Evolutionary conservation across 2,888 invertebrate genomes (phyloP).

Genomic region (Andrena chrysosceles): DNA sequence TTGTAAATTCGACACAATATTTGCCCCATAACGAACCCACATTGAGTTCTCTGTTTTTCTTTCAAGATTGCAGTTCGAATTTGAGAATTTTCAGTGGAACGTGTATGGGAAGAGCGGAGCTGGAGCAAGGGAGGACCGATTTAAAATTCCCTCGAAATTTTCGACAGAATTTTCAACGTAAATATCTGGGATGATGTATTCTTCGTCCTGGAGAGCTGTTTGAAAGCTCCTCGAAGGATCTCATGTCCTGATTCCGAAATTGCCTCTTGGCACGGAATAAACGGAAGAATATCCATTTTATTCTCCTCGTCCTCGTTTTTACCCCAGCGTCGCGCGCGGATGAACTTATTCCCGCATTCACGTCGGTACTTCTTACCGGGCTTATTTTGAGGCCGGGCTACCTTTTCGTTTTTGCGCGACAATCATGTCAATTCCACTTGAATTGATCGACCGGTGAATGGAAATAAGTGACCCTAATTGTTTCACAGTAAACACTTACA

Average conservation of each 20-base stretch:
- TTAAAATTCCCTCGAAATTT: constrained; percentile 13
- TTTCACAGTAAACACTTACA: not conserved
- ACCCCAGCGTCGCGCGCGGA: not conserved
- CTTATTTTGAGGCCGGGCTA: constrained; percentile 11
- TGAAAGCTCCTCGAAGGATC: constrained; percentile 38
- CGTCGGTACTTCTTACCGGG: constrained; percentile 3
- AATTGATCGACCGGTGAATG: not conserved
- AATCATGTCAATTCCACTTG: not conserved
- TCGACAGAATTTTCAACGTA: constrained; percentile 27
- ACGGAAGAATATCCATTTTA: constrained; percentile 40
- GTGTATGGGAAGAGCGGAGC: not conserved
- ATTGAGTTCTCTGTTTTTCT: not conserved
- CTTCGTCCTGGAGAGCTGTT: constrained; percentile 21
- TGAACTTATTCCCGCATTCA: constrained; percentile 37
- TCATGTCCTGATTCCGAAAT: constrained; percentile 45
- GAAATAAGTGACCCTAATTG: no score
- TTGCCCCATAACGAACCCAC: not conserved
- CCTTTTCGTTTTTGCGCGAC: no score
- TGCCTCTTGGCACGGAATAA: constrained; percentile 51
- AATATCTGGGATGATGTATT: constrained; percentile 31
- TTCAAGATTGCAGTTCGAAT: not conserved
- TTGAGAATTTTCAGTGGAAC: not conserved
- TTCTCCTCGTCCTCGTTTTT: constrained; percentile 22
- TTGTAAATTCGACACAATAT: not conserved
- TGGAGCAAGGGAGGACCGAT: not conserved